Base-by-base conservation (phyloP, 2,113 vertebrate genomes). In the Ranitomeya imitator region DNA sequence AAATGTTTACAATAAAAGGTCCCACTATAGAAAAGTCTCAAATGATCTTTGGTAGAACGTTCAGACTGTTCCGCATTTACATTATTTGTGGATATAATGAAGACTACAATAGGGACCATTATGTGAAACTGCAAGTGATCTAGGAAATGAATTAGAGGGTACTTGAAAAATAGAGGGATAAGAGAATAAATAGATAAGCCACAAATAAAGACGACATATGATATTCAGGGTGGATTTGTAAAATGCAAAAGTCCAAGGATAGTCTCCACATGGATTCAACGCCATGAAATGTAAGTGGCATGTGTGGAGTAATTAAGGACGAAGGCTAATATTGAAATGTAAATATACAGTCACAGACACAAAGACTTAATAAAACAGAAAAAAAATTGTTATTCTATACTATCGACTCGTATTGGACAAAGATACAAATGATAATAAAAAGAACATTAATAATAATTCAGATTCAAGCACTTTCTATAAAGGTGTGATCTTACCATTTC, bases 91-190 rank as follows among this genome's bases (percentile, higher is more conserved):
- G 60, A 83, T 67, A 83, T 83, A 83, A 83, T 83, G 80, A 83
- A 83, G 80, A 52, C 45, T 37, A 83, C 80, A 83, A 83, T 65
- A 31, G 60, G 14, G 60, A 67, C 59, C 37, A 83, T 82, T 82
- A 82, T 82, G 80, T 83, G 80, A 65, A 83, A 67, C 80, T 83
- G 80, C 26, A 83, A 83, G 80, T 83, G 80, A 83, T 83, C 80
- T 83, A n/a, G 80, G 31, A 83, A 67, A 61, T 83, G 37, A 83
- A 83, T 83, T 83, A 83, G 80, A 65, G 37, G 12, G 80, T n/a
- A 63, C 80, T 83, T 83, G 80, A 83, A 83, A 80, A 65, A 65
- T 65, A 21, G 60, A 67, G 45, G 80, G 60, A 67, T 65, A 65
- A 65, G 60, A 52, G 59, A 51, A 65, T 83, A 67, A 83, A 83